A percentile compares a stretch with the other conserved stretches of the same genome.
Conservation (phyloP, 2,797 vertebrate species). For the Octomys mimax region DNA sequence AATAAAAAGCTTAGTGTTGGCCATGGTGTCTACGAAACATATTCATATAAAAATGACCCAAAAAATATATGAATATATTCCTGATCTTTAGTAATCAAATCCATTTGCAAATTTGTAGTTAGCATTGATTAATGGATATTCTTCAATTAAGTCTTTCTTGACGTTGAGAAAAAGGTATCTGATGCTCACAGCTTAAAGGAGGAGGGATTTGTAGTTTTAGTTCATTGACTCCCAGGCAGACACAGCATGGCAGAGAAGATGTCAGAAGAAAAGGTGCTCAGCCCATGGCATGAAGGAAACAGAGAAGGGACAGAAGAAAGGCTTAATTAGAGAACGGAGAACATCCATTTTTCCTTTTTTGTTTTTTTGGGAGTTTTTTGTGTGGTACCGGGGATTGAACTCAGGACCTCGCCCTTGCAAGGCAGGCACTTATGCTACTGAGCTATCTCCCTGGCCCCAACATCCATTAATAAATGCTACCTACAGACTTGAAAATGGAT, state of each 20-base stretch:
- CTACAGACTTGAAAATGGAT: neutral
- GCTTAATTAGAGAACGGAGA: neutral
- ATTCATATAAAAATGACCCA: neutral
- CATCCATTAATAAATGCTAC: neutral
- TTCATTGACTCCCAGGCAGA: neutral
- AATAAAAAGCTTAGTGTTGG: neutral
- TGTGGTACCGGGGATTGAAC: too few species aligned
- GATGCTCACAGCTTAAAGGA: neutral
- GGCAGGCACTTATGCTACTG: too few species aligned
- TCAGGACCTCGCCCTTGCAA: too few species aligned
- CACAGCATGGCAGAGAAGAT: neutral
- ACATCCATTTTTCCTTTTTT: too few species aligned
- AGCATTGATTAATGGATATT: too few species aligned
- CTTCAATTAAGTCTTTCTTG: neutral
- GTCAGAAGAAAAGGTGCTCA: neutral
- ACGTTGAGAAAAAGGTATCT: neutral
- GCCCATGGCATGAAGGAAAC: neutral
- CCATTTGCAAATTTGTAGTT: too few species aligned
- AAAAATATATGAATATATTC: neutral
- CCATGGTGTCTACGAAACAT: neutral
- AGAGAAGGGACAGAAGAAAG: neutral
- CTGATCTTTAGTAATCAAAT: neutral
- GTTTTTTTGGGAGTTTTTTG: too few species aligned
- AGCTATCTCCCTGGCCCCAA: too few species aligned
- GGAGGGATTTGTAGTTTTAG: neutral